phyloP scores from a whole-genome alignment of 2,888 invertebrate species.

The Eulithis testata region DNA sequence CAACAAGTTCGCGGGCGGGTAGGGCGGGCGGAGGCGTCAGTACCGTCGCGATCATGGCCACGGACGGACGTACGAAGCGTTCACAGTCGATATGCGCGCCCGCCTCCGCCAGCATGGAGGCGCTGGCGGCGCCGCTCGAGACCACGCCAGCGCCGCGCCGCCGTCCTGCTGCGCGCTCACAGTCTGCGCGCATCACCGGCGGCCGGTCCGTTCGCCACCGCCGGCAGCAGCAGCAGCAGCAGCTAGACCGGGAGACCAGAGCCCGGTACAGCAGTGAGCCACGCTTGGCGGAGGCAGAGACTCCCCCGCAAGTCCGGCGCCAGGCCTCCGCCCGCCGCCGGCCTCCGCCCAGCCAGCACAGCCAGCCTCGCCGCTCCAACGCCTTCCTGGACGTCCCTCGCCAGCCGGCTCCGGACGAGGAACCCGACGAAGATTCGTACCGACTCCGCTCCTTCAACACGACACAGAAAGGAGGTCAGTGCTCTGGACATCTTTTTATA shows the following conservation, averaged over 20 bases:
- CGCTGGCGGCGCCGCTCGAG: slow-evolving; percentile 81
- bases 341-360: slow-evolving; percentile 75
- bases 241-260: slow-evolving; percentile 80
- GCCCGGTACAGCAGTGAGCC: slow-evolving; percentile 88
- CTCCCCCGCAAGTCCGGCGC: slow-evolving; percentile 87
- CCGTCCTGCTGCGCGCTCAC: slow-evolving; percentile 89
- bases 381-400: slow-evolving; percentile 89
- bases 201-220: slow-evolving; percentile 84
- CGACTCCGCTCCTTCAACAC: slow-evolving; percentile 96
- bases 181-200: slow-evolving; percentile 89
- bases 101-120: slow-evolving; percentile 88
- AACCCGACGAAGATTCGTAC: slow-evolving; percentile 94
- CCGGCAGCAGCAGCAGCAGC: slow-evolving; percentile 76
- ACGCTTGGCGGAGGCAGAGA: slow-evolving; percentile 86
- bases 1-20: slow-evolving; percentile 70
- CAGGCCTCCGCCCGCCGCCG: slow-evolving; percentile 86
- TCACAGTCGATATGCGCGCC: slow-evolving; percentile 91
- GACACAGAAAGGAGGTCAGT: slow-evolving; percentile 93
- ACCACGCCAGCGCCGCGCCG: slow-evolving; percentile 85
- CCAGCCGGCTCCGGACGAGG: slow-evolving; percentile 72
- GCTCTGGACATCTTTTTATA: slow-evolving; percentile 62
- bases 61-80: slow-evolving; percentile 87
- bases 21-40: slow-evolving; percentile 59
- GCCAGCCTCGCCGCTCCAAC: slow-evolving; percentile 86
- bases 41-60: slow-evolving; percentile 85